Conservation (phyloP, 2,797 vertebrate species). For the Siniperca scherzeri region DNA sequence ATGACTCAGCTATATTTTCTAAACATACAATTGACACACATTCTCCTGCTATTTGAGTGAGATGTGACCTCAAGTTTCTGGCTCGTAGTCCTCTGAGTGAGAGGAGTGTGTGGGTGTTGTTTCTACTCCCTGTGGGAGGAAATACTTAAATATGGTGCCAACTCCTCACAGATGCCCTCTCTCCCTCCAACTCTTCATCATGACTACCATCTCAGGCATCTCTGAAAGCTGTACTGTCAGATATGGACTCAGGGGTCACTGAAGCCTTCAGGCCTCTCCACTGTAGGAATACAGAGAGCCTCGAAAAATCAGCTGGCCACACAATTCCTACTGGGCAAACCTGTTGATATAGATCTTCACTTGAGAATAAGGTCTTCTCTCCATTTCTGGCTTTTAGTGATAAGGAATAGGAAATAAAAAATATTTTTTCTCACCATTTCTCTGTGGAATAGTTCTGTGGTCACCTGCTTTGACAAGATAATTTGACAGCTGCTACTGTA, state of each 20-base stretch:
- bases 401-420: conserved; percentile 58
- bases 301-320: conserved; percentile 56
- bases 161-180: conserved; percentile 43
- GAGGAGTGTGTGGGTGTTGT: conserved; percentile 48
- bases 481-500: conserved; percentile 3
- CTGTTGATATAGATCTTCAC: conserved; percentile 70
- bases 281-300: conserved; percentile 48
- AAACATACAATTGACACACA: not conserved
- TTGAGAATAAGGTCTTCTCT: conserved; percentile 50
- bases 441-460: conserved; percentile 16
- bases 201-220: conserved; percentile 54
- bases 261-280: conserved; percentile 51
- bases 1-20: conserved; percentile 24
- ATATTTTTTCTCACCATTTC: not conserved
- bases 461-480: conserved; percentile 22
- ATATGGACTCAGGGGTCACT: conserved; percentile 67
- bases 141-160: conserved; percentile 54
- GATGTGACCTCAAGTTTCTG: conserved; percentile 36
- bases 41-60: conserved; percentile 15
- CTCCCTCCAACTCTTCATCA: conserved; percentile 57
- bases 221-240: conserved; percentile 66
- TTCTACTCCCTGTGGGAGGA: conserved; percentile 52
- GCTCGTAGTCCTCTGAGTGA: conserved; percentile 3
- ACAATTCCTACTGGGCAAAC: conserved; percentile 52
- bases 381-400: conserved; percentile 59